phyloP scores from a whole-genome alignment of 2,113 vertebrate genomes.

The Nothocercus julius region DNA sequence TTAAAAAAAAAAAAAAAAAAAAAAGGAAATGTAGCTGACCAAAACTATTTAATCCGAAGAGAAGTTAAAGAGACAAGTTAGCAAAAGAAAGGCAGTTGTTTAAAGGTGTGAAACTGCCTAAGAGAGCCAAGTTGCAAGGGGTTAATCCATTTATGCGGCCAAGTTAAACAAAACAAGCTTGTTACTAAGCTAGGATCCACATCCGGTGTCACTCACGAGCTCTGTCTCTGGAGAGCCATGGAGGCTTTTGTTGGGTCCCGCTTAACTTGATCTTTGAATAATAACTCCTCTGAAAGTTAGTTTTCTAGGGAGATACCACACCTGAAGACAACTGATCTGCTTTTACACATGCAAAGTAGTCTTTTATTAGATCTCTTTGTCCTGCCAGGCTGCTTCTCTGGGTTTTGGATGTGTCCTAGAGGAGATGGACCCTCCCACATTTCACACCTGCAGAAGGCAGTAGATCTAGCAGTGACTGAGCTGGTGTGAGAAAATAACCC shows the following conservation, averaged over 20 bases:
- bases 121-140: constrained; percentile 16
- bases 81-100: constrained; percentile 13
- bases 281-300: background rate
- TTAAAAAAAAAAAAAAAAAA: constrained; percentile 10
- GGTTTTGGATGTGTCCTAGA: background rate
- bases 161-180: constrained; percentile 32
- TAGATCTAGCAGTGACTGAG: background rate
- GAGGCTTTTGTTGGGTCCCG: background rate
- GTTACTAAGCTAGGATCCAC: background rate
- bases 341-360: background rate
- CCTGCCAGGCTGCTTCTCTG: background rate
- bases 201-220: constrained; percentile 22
- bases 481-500: background rate
- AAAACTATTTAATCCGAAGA: background rate
- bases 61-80: background rate
- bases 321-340: constrained; percentile 11
- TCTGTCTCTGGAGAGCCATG: background rate
- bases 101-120: constrained; percentile 28
- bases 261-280: constrained; percentile 15
- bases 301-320: constrained; percentile 6
- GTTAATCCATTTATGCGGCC: background rate
- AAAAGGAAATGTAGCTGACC: background rate
- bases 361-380: background rate
- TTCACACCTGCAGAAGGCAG: background rate
- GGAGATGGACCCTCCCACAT: background rate